Evolutionary conservation across 1,140 invertebrate genomes (phyloP), one percentile per base, ranked within the genome.

Genomic region (Drosophila virilis): DNA sequence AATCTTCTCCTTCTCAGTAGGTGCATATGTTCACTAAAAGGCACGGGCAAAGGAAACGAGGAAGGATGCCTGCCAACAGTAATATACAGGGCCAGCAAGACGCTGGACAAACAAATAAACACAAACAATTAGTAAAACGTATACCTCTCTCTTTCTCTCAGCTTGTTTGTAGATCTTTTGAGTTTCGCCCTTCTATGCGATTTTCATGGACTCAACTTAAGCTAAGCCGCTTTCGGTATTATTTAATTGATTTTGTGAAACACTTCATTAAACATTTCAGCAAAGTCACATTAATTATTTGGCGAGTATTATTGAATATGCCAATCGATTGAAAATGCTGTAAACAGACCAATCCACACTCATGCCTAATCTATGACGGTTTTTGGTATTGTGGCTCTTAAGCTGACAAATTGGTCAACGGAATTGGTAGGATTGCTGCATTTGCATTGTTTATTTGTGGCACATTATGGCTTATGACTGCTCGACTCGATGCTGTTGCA

Each of bases 371-470:
- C 17, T 48, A 6, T 28, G 46, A 22, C 22, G 0, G 3, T 28
- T 5, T 28, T 28, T 28, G 22, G 22, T 28, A 28, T 32, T 32
- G 13, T 32, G 58, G 28, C 32, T 28, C 22, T 28, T 28, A 28
- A 28, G 22, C 22, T 28, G 22, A 5, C 6, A 37, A 59, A 38
- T 17, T 48, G 59, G 17, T 8, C 8, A 62, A 42, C 54, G 22
- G 15, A 22, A 40, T 22, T 40, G 52, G 13, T 12, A 12, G 57
- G 15, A 28, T 28, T 37, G 32, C 13, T 50, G 59, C 33, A 48
- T 61, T 50, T 50, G 59, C 22, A 62, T 50, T 62, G 45, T 50
- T 62, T 62, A 62, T 50, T 42, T 35, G 17, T 10, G 13, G 45
- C 45, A 50, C 59, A 43, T 42, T 64, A 52, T 60, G 32, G n/a